Evolutionary conservation across 2,888 invertebrate species (phyloP).

Genomic region (Phaonia tiefii): DNA sequence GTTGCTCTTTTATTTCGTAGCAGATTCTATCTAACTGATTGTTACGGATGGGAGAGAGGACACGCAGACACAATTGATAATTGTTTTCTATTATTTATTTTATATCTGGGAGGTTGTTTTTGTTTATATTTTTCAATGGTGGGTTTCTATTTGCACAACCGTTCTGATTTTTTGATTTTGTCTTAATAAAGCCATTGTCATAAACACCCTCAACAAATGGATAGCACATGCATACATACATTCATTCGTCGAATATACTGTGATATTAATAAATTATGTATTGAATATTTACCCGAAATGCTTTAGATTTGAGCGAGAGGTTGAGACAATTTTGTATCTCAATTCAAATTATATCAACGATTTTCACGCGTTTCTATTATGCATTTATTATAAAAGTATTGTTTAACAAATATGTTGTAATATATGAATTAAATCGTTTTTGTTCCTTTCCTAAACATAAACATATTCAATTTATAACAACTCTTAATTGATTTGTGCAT

Average conservation of each 20-base stretch:
- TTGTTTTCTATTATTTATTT: constrained; percentile 19
- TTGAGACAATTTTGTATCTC: constrained; percentile 23
- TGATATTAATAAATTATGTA: not conserved
- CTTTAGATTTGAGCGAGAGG: constrained; percentile 1
- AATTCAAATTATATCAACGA: constrained; percentile 35
- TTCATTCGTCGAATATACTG: not conserved
- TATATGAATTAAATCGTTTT: constrained; percentile 10
- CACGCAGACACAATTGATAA: not conserved
- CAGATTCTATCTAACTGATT: not conserved
- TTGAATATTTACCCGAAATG: constrained; percentile 12
- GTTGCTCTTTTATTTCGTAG: constrained; percentile 19
- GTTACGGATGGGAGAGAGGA: not conserved
- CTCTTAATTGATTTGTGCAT: constrained; percentile 48
- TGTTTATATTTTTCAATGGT: constrained; percentile 56
- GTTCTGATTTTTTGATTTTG: constrained; percentile 39
- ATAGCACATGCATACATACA: too few species aligned
- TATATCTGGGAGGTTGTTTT: constrained; percentile 17
- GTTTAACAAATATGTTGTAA: constrained; percentile 26
- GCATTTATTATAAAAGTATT: constrained; percentile 1
- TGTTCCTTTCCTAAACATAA: too few species aligned
- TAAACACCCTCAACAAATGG: constrained; percentile 37
- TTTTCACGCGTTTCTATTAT: constrained; percentile 37
- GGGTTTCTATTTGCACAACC: constrained; percentile 58
- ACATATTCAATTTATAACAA: too few species aligned
- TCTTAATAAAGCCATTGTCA: constrained; percentile 36